Percentiles rank a stretch among this genome's conserved stretches.
These are phyloP conservation scores for Pseudochirops corinnae DNA, from an alignment of 2,797 vertebrate species.

Conservation along the genomic window DNA sequence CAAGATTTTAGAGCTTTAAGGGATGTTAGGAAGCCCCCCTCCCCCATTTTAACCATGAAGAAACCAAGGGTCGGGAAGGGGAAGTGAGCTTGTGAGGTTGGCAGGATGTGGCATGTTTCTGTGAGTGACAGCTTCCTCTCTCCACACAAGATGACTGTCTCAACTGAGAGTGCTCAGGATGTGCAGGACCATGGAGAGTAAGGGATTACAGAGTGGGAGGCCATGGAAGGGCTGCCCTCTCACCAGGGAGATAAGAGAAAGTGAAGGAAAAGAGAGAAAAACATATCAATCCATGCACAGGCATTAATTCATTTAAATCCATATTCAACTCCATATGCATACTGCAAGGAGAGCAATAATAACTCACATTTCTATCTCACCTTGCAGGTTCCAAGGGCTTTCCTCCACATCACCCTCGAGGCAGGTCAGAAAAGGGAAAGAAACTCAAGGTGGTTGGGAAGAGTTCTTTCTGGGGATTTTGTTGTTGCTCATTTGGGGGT, in stretches of 20 bases:
- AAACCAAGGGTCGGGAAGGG: neutral
- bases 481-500: neutral
- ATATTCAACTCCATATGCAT: neutral
- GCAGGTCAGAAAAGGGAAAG: neutral
- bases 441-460: neutral
- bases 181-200: neutral
- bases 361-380: neutral
- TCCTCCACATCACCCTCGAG: neutral
- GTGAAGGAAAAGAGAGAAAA: neutral
- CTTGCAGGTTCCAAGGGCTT: neutral
- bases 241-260: neutral
- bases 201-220: neutral
- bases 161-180: accelerated
- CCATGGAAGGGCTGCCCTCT: neutral
- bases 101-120: neutral
- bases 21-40: neutral
- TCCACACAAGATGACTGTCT: neutral
- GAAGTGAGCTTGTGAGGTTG: neutral
- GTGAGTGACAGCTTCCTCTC: neutral
- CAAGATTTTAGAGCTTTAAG: neutral
- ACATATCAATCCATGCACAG: neutral
- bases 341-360: neutral
- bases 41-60: neutral
- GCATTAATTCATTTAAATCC: neutral
- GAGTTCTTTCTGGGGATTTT: neutral